Evolutionary conservation across 2,797 vertebrate species (phyloP), one percentile per base, ranked within the genome.

Genomic region (Glossophaga mutica): DNA sequence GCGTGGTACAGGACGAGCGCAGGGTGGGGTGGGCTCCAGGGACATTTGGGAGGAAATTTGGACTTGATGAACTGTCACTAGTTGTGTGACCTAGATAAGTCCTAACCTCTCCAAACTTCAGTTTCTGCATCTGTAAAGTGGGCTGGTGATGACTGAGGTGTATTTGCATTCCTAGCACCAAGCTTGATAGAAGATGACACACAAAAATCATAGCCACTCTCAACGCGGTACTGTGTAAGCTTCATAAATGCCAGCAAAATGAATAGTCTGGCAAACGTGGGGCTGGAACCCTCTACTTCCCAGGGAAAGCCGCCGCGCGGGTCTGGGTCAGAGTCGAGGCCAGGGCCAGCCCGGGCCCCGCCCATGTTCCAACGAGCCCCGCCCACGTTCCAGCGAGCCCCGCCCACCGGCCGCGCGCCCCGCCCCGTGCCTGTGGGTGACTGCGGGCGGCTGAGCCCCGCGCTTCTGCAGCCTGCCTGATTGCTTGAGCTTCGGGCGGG

Each of bases 371-470:
- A 18, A 29, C 15, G 44, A 3, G 73, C 32, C 74, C 19, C 32
- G 46, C 39, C 68, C 34, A 26, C 42, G 42, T 6, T 0, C 71
- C 42, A 5, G 70, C 24, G 1, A 44, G 71, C 29, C 74, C 18
- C 29, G 46, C 37, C 70, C 37, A 9, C 44, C 9, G 34, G 5
- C 18, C 39, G 18, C 96, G 62, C 46, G 29, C 62, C 70, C 42
- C 37, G 87, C 26, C 95, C 70, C 83, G 91, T 91, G 95, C 81
- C 55, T 57, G 46, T 52, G 11, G 97, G 67, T 90, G 85, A 92
- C 95, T 82, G 50, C 4, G 14, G 62, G 74, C 78, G 8, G 77
- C 37, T 0, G 12, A 11, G 62, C 44, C 1, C 24, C 9, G 48
- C 9, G 83, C 92, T 94, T 90, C 91, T 82, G 94, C 65, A 52